Evolutionary conservation across 1,140 invertebrate genomes (phyloP).

Genomic region (Anoplophora glabripennis): DNA sequence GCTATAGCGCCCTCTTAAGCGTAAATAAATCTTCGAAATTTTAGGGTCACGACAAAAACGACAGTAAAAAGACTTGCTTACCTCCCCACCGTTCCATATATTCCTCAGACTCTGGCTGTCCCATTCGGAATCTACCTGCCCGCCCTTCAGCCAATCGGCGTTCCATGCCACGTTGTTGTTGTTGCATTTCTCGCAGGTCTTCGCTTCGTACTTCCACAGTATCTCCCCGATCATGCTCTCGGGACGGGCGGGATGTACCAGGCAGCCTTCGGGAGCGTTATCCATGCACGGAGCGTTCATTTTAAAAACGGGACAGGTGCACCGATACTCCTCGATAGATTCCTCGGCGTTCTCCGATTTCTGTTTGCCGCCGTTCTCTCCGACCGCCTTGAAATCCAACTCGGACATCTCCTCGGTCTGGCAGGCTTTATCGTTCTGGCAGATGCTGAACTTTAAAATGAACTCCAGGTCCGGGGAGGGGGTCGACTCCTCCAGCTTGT

Average conservation of each 20-base stretch:
- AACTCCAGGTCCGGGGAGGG: slow-evolving; percentile 41
- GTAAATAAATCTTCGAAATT: too few relatives aligned
- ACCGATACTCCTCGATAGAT: neutral
- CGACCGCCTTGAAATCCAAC: neutral
- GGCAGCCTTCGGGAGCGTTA: slow-evolving; percentile 7
- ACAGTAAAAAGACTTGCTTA: slow-evolving; percentile 1
- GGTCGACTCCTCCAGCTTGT: slow-evolving; percentile 47
- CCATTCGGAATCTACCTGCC: slow-evolving; percentile 10
- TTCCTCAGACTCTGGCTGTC: slow-evolving; percentile 24
- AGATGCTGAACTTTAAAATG: slow-evolving; percentile 52
- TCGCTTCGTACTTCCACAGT: slow-evolving; percentile 25
- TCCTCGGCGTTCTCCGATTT: slow-evolving; percentile 18
- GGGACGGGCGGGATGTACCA: slow-evolving; percentile 3
- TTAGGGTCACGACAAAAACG: too few relatives aligned
- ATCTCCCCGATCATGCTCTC: slow-evolving; percentile 24
- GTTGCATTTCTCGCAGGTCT: slow-evolving; percentile 34
- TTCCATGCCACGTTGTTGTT: slow-evolving; percentile 19
- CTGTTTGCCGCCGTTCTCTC: neutral
- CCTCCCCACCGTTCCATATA: slow-evolving; percentile 35
- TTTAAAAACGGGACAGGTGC: slow-evolving; percentile 5
- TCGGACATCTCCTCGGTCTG: slow-evolving; percentile 50
- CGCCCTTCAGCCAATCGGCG: slow-evolving; percentile 3
- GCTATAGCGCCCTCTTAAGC: too few relatives aligned
- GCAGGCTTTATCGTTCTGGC: slow-evolving; percentile 52
- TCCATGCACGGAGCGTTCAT: slow-evolving; percentile 1